Evolutionary conservation across 2,797 vertebrate genomes (phyloP).

Genomic region (Girardinus metallicus): DNA sequence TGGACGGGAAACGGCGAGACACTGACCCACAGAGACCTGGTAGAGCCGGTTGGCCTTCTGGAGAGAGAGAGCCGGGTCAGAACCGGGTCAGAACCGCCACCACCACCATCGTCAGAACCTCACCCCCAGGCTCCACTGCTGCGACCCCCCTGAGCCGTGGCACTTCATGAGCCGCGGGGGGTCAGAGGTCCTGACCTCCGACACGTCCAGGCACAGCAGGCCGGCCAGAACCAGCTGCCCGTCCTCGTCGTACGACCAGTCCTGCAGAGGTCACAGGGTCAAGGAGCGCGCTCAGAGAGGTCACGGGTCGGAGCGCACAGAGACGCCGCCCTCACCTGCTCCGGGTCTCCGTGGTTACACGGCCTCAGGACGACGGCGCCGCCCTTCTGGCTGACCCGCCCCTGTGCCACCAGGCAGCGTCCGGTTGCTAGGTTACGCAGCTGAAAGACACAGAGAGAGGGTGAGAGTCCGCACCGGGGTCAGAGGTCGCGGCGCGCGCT

Average conservation of each 20-base stretch:
- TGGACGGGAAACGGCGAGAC: conserved; percentile 84
- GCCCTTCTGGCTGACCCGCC: conserved; percentile 92
- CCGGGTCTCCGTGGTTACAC: conserved; percentile 86
- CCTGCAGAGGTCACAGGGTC: conserved; percentile 64
- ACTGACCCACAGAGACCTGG: conserved; percentile 95
- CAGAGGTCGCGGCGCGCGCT: background rate
- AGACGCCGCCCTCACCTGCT: conserved; percentile 58
- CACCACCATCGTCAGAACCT: conserved; percentile 47
- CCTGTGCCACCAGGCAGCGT: conserved; percentile 90
- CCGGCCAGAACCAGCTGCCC: conserved; percentile 91
- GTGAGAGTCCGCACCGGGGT: background rate
- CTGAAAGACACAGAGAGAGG: conserved; percentile 65
- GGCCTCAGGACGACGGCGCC: conserved; percentile 86
- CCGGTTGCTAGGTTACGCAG: conserved; percentile 87
- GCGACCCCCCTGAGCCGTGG: conserved; percentile 94
- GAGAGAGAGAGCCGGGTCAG: conserved; percentile 6
- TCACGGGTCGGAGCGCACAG: background rate
- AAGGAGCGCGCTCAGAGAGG: background rate
- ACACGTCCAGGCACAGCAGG: conserved; percentile 93
- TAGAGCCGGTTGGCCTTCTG: conserved; percentile 93
- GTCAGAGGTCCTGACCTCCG: conserved; percentile 89
- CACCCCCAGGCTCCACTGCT: conserved; percentile 95
- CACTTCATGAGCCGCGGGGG: conserved; percentile 97
- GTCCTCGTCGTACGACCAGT: conserved; percentile 94
- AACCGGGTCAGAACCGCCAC: background rate